Evolutionary conservation across 2,113 vertebrate genomes (phyloP).

Genomic region (Pluvialis apricaria): DNA sequence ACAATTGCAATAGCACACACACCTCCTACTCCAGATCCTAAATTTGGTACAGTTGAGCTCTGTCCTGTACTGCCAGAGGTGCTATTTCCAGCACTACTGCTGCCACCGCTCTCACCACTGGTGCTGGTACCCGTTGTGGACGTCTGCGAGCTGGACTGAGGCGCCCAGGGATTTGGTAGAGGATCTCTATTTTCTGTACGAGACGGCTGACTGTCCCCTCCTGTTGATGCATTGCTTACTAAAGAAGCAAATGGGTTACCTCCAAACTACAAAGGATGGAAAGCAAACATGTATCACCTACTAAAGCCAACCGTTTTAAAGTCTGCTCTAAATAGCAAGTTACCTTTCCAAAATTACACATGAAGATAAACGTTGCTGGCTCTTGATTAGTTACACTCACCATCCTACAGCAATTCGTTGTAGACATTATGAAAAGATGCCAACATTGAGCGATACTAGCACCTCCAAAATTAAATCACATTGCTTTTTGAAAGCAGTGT

Average conservation of each 20-base stretch:
- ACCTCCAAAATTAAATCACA: background rate
- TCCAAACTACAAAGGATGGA: constrained; percentile 74
- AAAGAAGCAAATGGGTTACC: constrained; percentile 84
- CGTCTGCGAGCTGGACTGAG: constrained; percentile 63
- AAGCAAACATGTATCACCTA: background rate
- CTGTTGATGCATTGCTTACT: constrained; percentile 73
- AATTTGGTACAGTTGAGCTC: constrained; percentile 56
- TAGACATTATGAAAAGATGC: background rate
- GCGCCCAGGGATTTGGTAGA: constrained; percentile 82
- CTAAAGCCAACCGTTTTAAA: background rate
- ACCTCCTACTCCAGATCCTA: constrained; percentile 79
- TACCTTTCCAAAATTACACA: background rate
- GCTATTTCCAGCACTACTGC: constrained; percentile 28
- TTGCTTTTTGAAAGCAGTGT: background rate
- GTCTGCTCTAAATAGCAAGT: background rate
- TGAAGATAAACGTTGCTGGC: background rate
- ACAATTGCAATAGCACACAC: background rate
- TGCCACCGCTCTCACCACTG: constrained; percentile 18
- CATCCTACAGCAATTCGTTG: background rate
- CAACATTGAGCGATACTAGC: background rate
- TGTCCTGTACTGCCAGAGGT: constrained; percentile 44
- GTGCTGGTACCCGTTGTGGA: constrained; percentile 41
- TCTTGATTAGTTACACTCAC: background rate
- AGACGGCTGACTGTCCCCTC: constrained; percentile 77
- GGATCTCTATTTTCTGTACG: constrained; percentile 84